These are phyloP conservation scores for Seriola dumerili DNA, from an alignment of 2,113 vertebrate genomes.

Conservation along the genomic window DNA sequence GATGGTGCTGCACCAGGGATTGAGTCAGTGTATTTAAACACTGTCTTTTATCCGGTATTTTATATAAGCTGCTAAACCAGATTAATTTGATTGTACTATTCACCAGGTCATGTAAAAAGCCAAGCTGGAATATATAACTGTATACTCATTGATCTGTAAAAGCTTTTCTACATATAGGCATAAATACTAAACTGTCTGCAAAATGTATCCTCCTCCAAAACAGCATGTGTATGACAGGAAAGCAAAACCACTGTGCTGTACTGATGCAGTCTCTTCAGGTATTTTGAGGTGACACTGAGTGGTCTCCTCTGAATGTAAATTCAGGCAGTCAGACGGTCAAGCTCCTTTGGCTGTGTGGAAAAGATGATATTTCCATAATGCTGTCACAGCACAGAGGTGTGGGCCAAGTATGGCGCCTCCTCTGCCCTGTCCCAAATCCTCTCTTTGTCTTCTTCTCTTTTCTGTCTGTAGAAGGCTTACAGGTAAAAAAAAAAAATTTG, in stretches of 20 bases:
- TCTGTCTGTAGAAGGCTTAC: constrained; percentile 1
- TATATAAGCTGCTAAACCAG: constrained; percentile 68
- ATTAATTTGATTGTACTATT: constrained; percentile 70
- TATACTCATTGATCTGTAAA: constrained; percentile 59
- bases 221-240: constrained; percentile 32
- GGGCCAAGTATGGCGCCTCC: constrained; percentile 41
- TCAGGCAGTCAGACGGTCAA: constrained; percentile 64
- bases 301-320: constrained; percentile 74
- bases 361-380: constrained; percentile 81
- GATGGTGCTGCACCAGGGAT: constrained; percentile 51
- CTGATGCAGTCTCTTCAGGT: constrained; percentile 37
- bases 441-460: constrained; percentile 46
- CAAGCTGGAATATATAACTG: constrained; percentile 7
- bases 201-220: constrained; percentile 25
- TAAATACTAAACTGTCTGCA: constrained; percentile 32
- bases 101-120: constrained; percentile 53
- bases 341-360: constrained; percentile 62
- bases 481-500: constrained; percentile 5
- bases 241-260: constrained; percentile 39
- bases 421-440: constrained; percentile 52
- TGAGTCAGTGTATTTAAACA: constrained; percentile 65
- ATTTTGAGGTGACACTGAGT: constrained; percentile 37
- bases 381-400: constrained; percentile 73
- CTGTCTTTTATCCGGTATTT: constrained; percentile 54
- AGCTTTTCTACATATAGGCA: constrained; percentile 24